Evolutionary conservation across 2,113 vertebrate genomes (phyloP), one percentile per base, ranked within the genome.

Genomic region (Ciconia boyciana): DNA sequence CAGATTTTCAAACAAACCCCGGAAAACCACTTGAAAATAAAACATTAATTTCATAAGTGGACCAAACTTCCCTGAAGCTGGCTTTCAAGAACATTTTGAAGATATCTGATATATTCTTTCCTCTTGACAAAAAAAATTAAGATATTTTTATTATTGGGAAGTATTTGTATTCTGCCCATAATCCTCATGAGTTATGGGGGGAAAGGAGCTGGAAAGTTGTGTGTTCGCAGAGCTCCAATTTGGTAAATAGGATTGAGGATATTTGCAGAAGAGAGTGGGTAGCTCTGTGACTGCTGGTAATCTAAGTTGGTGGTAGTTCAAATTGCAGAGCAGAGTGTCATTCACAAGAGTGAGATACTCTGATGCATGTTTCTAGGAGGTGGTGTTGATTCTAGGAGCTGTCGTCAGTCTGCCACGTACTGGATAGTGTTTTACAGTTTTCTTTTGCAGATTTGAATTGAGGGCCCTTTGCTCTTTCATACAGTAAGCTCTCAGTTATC

Each of bases 381-480:
- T 65, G 17, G 3, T 83, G 84, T 39, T 85, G 52, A 11, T 83
- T 75, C 17, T 39, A 10, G 55, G 41, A 51, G 65, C 65, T 82
- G 21, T n/a, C 4, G 5, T 28, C 83, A 51, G 22, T 32, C 28
- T 77, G 19, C 36, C 62, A 43, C 0, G 0, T 55, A 12, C 1
- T 34, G 18, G 44, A 4, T n/a, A 34, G 49, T n/a, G 43, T 74
- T 62, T 22, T 80, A 10, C 29, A 14, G 9, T 93, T 91, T 34
- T 44, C 31, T 65, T 32, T 46, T 66, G 46, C 39, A 48, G 64
- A 34, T 22, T 34, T 55, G 51, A 41, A 16, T 39, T 46, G 70
- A 76, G 88, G 86, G 36, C 58, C 61, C 60, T 95, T 88, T 89
- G 60, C 43, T 83, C 22, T 78, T 86, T 17, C 24, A 3, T 70